phyloP scores from a whole-genome alignment of 2,888 invertebrate genomes.

The Serripes groenlandicus region DNA sequence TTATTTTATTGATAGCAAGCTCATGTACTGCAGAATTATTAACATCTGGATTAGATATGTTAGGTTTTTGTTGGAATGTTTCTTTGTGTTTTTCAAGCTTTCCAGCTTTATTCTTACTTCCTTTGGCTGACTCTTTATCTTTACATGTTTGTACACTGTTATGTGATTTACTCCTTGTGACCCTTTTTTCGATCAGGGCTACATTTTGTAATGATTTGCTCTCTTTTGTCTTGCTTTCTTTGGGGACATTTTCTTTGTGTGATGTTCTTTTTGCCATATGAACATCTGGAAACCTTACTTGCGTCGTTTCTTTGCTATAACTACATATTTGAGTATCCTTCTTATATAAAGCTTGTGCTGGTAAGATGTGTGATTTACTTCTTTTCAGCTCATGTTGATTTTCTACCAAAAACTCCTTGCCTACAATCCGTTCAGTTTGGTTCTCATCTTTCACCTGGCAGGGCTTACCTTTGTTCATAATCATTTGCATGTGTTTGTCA shows the following conservation, averaged over 20 bases:
- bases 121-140: background rate
- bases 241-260: too few relatives aligned
- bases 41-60: background rate
- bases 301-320: too few relatives aligned
- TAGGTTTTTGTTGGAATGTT: background rate
- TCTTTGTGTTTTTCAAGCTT: background rate
- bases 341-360: too few relatives aligned
- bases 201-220: background rate
- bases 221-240: too few relatives aligned
- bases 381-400: background rate
- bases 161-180: conserved; percentile 8
- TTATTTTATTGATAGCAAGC: background rate
- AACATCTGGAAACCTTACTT: too few relatives aligned
- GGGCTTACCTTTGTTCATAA: too few relatives aligned
- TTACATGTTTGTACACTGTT: background rate
- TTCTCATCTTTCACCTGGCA: too few relatives aligned
- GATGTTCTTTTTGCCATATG: too few relatives aligned
- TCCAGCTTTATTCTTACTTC: background rate
- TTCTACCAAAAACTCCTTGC: background rate
- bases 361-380: conserved; percentile 5
- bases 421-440: background rate
- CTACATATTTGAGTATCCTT: too few relatives aligned
- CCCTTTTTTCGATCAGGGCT: background rate
- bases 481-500: too few relatives aligned
- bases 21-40: conserved; percentile 29